Evolutionary conservation across 2,888 invertebrate genomes (phyloP), one percentile per base, ranked within the genome.

Genomic region (Caenorhabditis auriculariae): DNA sequence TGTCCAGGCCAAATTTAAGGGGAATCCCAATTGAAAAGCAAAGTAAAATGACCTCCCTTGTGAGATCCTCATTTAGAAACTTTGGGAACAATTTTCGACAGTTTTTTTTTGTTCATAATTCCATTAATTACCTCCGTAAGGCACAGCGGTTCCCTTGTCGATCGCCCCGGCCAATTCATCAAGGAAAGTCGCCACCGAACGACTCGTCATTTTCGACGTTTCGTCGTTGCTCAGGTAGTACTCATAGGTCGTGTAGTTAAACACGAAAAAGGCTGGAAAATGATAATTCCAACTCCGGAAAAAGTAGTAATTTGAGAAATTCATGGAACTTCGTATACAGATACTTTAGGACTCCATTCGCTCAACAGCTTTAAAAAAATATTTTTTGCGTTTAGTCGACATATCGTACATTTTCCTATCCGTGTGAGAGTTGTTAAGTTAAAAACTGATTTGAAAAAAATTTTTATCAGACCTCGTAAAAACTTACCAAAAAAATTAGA

Each of bases 201-300:
- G 60, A 1, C 57, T 87, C 1, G 91, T 91, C 84, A 92, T 87
- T 71, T 90, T 87, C 47, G 88, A 85, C 0, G 91, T 88, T 23
- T 81, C 79, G 80, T 91, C 89, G 77, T 90, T 89, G 27, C 93
- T 91, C 78, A 94, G 86, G 82, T 92, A 92, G 84, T 93, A 93
- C 81, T 93, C 90, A 82, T 90, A 90, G 2, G 92, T 91, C 15
- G 90, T 89, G 0, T 93, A 90, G 83, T 96, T 93, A 50, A 96
- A 87, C 0, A 95, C 91, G 51, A 96, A 85, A 52, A 95, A 83
- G 83, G 90, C 89, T 1, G 93, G 93, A 37, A 91, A 15, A 2
- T n/a, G 32, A 23, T 28, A 15, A 26, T 15, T 9, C 12, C 7
- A 12, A 9, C 2, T 9, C 5, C 15, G 24, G 5, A n/a, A n/a